These are phyloP conservation scores for Bombus soroeensis DNA, from an alignment of 1,140 invertebrate species.

Conservation along the genomic window DNA sequence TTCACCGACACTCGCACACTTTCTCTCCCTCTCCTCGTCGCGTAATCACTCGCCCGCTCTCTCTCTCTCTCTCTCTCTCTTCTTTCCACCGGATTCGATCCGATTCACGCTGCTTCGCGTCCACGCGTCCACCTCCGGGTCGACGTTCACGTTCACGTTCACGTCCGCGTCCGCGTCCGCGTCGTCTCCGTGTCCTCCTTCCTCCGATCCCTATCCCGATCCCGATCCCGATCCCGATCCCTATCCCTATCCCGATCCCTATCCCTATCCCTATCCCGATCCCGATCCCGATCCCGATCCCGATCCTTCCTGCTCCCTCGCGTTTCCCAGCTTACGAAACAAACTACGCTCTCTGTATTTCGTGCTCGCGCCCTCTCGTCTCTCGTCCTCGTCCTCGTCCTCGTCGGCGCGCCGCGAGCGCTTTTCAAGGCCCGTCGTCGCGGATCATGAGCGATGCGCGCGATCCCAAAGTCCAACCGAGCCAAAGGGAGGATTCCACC, in stretches of 20 bases:
- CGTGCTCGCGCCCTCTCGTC: not conserved
- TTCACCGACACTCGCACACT: conserved; percentile 11
- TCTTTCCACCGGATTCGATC: not conserved
- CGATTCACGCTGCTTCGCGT: conserved; percentile 14
- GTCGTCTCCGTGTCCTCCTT: not conserved
- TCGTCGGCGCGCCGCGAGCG: conserved; percentile 12
- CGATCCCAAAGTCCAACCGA: conserved; percentile 9
- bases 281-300: not conserved
- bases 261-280: not conserved
- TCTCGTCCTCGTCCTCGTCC: not conserved
- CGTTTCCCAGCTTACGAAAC: not conserved
- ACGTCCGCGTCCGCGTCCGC: not conserved
- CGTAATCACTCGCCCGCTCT: not conserved
- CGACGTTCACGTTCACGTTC: not conserved
- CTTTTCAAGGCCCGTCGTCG: not conserved
- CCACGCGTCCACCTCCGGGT: not conserved
- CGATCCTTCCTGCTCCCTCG: not conserved
- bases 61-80: not conserved
- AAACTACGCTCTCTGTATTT: not conserved
- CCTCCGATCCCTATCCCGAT: not conserved
- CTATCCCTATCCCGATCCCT: no score
- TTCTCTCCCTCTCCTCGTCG: not conserved
- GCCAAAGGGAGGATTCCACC: conserved; percentile 34
- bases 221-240: no score
- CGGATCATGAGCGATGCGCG: not conserved